Evolutionary conservation across 2,888 invertebrate genomes (phyloP), one percentile per base, ranked within the genome.

Genomic region (Camptogramma bilineatum): DNA sequence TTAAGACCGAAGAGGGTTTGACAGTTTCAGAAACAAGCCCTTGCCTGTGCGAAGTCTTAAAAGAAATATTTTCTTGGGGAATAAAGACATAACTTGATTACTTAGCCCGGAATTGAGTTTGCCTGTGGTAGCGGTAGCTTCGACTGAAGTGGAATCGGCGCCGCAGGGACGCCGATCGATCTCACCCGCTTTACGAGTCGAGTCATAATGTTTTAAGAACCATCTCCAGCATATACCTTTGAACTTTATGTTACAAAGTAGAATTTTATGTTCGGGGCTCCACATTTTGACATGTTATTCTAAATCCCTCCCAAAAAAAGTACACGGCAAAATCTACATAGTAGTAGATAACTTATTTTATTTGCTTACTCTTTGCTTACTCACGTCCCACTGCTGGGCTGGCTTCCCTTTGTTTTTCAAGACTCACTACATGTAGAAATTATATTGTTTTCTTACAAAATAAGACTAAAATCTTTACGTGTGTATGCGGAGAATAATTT

Each of bases 131-230:
- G 65, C 52, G 58, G 70, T 62, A 61, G 66, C 53, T 64, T 65
- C 64, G 63, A 62, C 63, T 64, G 52, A 65, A 57, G 55, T 58
- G 55, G 62, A 73, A 52, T 52, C 75, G 86, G 85, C 91, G 89
- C 87, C 88, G 75, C 70, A 70, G 76, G 80, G 90, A 82, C 87
- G 87, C 81, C 83, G 80, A 91, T 91, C 90, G 90, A 91, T 91
- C 85, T 83, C 74, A 80, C 84, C 80, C 79, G 72, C 75, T 85
- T 86, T 83, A 87, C 83, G 84, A 84, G 81, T 82, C 82, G 84
- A 84, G 81, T 83, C 82, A 85, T 85, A 83, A 84, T 81, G 77
- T 81, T 88, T 86, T 83, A 85, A 84, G 80, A 82, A 83, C 74
- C 79, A 79, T 78, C 79, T 74, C 64, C 66, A 63, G 59, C 18